Evolutionary conservation across 2,113 vertebrate genomes (phyloP).

Genomic region (Athene cunicularia): DNA sequence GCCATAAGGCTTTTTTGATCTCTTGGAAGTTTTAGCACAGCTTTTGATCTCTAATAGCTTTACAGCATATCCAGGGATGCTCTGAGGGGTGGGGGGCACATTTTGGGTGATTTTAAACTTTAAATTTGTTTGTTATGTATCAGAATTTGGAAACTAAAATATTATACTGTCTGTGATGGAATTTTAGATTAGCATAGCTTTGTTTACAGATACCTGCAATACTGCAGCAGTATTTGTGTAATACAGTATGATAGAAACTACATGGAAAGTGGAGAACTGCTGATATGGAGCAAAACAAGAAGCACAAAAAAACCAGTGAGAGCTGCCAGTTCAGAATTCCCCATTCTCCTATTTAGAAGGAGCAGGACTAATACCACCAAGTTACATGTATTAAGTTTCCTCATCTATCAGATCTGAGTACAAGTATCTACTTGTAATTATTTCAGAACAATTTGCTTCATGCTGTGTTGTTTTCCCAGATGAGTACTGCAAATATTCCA

Average conservation of each 20-base stretch:
- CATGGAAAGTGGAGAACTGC: background rate
- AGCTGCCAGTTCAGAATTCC: background rate
- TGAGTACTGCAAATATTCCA: background rate
- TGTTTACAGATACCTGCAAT: background rate
- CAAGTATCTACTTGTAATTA: background rate
- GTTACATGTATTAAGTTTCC: background rate
- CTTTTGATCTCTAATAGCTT: background rate
- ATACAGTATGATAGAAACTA: background rate
- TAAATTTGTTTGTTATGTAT: background rate
- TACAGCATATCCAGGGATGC: background rate
- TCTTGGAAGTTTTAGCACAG: background rate
- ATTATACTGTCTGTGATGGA: background rate
- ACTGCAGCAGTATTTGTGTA: background rate
- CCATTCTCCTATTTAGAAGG: background rate
- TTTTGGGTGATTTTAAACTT: background rate
- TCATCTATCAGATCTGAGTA: background rate
- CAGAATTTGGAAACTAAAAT: background rate
- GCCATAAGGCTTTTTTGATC: background rate
- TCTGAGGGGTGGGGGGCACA: background rate
- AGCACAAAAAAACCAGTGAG: background rate
- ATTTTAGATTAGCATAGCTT: background rate
- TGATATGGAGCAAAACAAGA: background rate
- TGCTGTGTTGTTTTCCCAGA: background rate
- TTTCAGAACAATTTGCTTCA: background rate
- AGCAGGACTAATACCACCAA: background rate